Evolutionary conservation across 1,140 invertebrate species (phyloP).

Genomic region (Leucophenga varia): DNA sequence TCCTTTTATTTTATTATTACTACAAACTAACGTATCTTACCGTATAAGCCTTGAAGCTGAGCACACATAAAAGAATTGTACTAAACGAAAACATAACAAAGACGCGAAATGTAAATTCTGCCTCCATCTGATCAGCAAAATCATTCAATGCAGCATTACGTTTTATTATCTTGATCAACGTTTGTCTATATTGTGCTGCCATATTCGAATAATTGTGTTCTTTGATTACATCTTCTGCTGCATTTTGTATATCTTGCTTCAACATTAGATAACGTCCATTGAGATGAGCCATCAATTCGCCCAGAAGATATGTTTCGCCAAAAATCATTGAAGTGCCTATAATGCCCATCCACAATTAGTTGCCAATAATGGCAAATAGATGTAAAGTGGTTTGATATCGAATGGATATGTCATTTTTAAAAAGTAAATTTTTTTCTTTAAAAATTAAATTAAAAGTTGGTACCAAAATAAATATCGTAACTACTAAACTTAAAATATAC

Average conservation of each 20-base stretch:
- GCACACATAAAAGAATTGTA: constrained; percentile 30
- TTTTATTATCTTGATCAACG: constrained; percentile 23
- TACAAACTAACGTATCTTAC: too few species aligned
- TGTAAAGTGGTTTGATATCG: constrained; percentile 24
- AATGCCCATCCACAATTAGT: constrained; percentile 37
- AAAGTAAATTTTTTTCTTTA: too few species aligned
- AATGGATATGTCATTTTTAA: constrained; percentile 37
- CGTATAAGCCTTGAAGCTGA: constrained; percentile 41
- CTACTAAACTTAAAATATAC: too few species aligned
- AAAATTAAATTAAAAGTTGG: too few species aligned
- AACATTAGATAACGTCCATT: constrained; percentile 37
- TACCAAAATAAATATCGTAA: too few species aligned
- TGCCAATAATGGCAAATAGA: constrained; percentile 28
- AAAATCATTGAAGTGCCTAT: constrained; percentile 35
- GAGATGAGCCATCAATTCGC: constrained; percentile 40
- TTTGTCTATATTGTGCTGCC: constrained; percentile 12
- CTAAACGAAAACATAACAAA: constrained; percentile 44
- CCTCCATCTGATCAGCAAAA: constrained; percentile 33
- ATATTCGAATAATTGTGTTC: neutral
- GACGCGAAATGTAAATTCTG: constrained; percentile 39
- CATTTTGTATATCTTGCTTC: constrained; percentile 18
- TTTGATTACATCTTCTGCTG: constrained; percentile 3
- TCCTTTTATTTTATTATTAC: too few species aligned
- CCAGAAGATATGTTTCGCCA: constrained; percentile 40
- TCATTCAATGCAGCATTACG: constrained; percentile 30